Conservation (phyloP, 2,113 vertebrate species). For the Myiopsitta monachus region DNA sequence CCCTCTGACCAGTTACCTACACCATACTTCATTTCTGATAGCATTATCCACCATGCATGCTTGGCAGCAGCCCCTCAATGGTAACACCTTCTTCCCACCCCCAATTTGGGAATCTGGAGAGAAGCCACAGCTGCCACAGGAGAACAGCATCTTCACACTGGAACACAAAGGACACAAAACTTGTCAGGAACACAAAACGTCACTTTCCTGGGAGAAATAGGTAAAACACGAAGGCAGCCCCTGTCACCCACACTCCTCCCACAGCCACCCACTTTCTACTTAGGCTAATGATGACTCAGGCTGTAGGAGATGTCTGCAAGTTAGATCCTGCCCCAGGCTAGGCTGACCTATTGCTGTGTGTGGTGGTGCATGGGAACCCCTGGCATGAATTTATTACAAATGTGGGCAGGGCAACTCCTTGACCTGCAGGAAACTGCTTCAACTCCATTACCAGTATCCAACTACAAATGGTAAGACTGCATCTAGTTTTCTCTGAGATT, state of each 20-base stretch:
- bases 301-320: background rate
- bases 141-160: background rate
- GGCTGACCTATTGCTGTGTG: background rate
- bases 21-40: background rate
- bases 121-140: background rate
- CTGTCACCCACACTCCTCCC: background rate
- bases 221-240: background rate
- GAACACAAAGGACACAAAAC: background rate
- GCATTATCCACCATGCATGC: background rate
- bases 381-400: background rate
- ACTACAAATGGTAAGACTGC: background rate
- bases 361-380: background rate
- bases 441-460: background rate
- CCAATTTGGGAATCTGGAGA: background rate
- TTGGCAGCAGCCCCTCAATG: background rate
- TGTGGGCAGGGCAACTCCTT: background rate
- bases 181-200: background rate
- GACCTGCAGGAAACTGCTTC: background rate
- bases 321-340: background rate
- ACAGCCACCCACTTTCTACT: background rate
- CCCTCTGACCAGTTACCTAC: background rate
- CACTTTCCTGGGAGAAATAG: background rate
- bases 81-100: background rate
- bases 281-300: background rate
- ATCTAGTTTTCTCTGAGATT: background rate